Evolutionary conservation across 2,113 vertebrate species (phyloP).

Genomic region (Hipposideros armiger): DNA sequence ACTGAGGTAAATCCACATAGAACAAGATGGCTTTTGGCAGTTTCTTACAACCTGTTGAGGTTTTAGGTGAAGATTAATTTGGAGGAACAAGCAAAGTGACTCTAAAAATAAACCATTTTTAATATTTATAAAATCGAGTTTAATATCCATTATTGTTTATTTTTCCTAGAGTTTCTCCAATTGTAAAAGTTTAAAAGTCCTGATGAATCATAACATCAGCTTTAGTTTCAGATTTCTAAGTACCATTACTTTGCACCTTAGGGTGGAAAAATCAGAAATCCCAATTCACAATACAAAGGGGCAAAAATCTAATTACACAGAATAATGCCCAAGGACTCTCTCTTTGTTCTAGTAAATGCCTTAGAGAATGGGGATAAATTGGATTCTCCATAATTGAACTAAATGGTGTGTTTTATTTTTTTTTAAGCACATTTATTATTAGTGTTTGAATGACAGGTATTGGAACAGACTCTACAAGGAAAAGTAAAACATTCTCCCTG

Average conservation of each 20-base stretch:
- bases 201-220: constrained; percentile 29
- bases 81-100: not conserved
- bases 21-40: not conserved
- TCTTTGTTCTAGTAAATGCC: constrained; percentile 67
- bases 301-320: constrained; percentile 78
- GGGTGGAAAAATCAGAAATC: constrained; percentile 59
- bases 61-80: constrained; percentile 53
- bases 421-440: constrained; percentile 53
- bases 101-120: constrained; percentile 45
- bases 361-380: constrained; percentile 74
- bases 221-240: constrained; percentile 24
- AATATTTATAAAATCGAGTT: constrained; percentile 21
- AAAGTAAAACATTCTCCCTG: constrained; percentile 2
- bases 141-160: not conserved
- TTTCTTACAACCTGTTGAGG: not conserved
- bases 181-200: constrained; percentile 36
- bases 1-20: not conserved
- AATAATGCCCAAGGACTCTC: constrained; percentile 71
- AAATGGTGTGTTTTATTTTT: constrained; percentile 16
- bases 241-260: constrained; percentile 13
- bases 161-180: constrained; percentile 18
- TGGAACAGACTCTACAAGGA: constrained; percentile 4
- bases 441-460: not conserved
- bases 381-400: constrained; percentile 73
- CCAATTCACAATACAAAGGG: constrained; percentile 67